A percentile compares a stretch with the other conserved stretches of the same genome.
Evolutionary conservation across 2,113 vertebrate genomes (phyloP).

Genomic region (Grallaria varia): DNA sequence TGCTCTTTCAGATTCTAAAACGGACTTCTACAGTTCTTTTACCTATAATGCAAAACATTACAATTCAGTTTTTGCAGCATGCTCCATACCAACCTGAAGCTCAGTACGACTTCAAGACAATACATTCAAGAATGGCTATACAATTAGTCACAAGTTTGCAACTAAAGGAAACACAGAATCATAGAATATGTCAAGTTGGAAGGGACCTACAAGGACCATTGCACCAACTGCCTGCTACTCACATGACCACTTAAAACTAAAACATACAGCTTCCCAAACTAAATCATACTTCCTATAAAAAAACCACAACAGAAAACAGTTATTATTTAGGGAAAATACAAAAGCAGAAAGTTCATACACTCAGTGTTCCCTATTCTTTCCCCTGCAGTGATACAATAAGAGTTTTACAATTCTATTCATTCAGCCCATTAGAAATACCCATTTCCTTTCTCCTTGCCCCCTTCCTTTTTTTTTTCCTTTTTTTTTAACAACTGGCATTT

Average conservation of each 20-base stretch:
- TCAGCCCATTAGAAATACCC: background rate
- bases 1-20: conserved; percentile 66
- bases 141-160: background rate
- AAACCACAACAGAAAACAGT: background rate
- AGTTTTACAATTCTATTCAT: background rate
- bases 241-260: background rate
- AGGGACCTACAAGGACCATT: background rate
- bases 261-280: background rate
- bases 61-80: conserved; percentile 52
- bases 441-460: background rate
- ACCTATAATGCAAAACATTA: conserved; percentile 74
- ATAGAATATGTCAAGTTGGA: background rate
- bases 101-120: background rate
- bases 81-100: background rate
- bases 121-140: background rate
- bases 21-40: conserved; percentile 62
- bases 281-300: background rate
- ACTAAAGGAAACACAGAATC: background rate
- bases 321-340: background rate
- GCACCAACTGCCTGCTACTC: background rate
- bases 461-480: too few relatives aligned
- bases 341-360: background rate
- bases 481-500: background rate
- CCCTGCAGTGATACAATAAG: background rate
- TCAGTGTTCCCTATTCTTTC: background rate